phyloP scores from a whole-genome alignment of 2,797 vertebrate genomes.

The Siniperca undulata region DNA sequence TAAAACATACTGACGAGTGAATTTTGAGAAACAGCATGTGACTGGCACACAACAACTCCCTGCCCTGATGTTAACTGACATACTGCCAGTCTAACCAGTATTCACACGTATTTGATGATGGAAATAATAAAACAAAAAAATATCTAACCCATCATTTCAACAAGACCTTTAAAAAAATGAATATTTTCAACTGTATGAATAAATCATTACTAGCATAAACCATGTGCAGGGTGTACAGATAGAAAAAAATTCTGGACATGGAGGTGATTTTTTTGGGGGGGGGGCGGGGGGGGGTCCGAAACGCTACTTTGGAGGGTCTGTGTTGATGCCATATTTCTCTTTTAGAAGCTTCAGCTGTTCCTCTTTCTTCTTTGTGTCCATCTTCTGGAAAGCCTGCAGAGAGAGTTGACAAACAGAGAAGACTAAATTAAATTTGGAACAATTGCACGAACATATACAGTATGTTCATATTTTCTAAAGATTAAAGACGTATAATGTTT shows the following conservation, averaged over 20 bases:
- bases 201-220: background rate
- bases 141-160: background rate
- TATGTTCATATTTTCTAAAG: background rate
- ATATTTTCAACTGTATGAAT: background rate
- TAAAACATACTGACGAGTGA: background rate
- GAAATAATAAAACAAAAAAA: background rate
- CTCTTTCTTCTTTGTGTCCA: constrained; percentile 99
- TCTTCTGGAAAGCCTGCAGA: constrained; percentile 97
- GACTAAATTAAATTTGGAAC: background rate
- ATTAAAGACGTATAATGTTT: background rate
- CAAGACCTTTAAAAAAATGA: background rate
- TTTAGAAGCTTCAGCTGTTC: constrained; percentile 98
- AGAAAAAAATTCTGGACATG: background rate
- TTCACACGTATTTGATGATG: background rate
- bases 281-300: background rate
- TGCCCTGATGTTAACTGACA: background rate
- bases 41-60: background rate
- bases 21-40: background rate
- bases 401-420: background rate
- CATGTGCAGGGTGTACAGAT: constrained; percentile 20
- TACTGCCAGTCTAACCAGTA: background rate
- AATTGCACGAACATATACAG: background rate
- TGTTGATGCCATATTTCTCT: constrained; percentile 99
- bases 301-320: constrained; percentile 95
- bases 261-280: too few species aligned